Evolutionary conservation across 2,797 vertebrate genomes (phyloP).

Genomic region (Macrochelys suwanniensis): DNA sequence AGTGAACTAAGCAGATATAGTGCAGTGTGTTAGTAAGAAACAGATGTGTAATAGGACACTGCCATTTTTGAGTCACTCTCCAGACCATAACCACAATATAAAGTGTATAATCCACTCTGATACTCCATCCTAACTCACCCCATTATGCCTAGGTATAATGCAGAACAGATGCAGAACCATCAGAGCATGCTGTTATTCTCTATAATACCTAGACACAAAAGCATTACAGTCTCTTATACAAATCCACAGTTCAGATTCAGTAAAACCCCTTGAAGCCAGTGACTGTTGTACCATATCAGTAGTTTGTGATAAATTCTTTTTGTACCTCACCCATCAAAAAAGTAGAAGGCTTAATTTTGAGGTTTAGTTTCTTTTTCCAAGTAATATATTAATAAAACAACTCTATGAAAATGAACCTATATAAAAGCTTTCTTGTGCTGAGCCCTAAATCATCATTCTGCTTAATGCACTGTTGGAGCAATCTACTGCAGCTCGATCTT

Average conservation of each 20-base stretch:
- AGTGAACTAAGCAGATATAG: neutral
- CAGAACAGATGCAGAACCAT: constrained; percentile 56
- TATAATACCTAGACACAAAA: constrained; percentile 41
- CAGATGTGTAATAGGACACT: neutral
- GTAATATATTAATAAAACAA: constrained; percentile 47
- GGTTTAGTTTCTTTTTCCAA: constrained; percentile 23
- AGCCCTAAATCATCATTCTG: constrained; percentile 59
- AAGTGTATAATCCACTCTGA: constrained; percentile 17
- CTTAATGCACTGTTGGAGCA: neutral
- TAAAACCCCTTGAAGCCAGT: neutral
- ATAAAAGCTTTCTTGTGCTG: constrained; percentile 46
- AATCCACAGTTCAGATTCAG: constrained; percentile 56
- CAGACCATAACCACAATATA: neutral
- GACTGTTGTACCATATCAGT: constrained; percentile 42
- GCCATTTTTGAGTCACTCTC: constrained; percentile 2
- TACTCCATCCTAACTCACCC: neutral
- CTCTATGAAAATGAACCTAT: constrained; percentile 36
- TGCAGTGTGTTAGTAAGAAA: neutral
- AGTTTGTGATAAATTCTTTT: constrained; percentile 31
- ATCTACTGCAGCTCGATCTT: neutral
- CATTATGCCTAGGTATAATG: constrained; percentile 30
- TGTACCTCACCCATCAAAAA: neutral
- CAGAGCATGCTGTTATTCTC: constrained; percentile 27
- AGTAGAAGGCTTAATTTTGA: constrained; percentile 52
- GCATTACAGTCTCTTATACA: constrained; percentile 53